A percentile compares a stretch with the other conserved stretches of the same genome.
These are phyloP conservation scores for Brachyopa scutellaris DNA, from an alignment of 2,888 invertebrate species.

Conservation along the genomic window DNA sequence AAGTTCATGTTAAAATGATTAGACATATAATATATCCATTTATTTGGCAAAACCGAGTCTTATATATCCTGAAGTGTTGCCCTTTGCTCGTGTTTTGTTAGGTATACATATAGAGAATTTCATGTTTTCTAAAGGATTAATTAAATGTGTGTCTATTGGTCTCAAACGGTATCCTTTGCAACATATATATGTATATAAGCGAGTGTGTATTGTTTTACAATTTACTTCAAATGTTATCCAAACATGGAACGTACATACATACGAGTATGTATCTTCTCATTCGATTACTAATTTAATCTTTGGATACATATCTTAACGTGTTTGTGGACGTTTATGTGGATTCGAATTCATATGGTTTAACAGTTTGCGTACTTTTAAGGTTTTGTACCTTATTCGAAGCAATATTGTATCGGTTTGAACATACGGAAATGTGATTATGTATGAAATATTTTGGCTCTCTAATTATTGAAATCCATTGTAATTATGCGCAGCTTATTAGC, in stretches of 20 bases:
- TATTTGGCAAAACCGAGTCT: background rate
- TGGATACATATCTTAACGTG: background rate
- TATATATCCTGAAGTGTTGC: background rate
- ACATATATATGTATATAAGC: no score
- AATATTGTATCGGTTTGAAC: no score
- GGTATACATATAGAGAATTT: no score
- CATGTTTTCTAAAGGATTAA: conserved; percentile 14
- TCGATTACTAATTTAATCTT: background rate
- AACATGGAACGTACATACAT: no score
- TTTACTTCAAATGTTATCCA: background rate
- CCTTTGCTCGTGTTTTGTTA: background rate
- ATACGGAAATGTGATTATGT: no score
- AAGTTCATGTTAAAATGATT: conserved; percentile 1
- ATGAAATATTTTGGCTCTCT: no score
- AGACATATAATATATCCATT: no score
- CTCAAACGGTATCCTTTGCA: background rate
- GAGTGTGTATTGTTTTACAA: background rate
- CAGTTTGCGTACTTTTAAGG: background rate
- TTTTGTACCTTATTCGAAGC: background rate
- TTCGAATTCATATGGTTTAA: background rate
- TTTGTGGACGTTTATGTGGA: background rate
- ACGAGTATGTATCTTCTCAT: conserved; percentile 1
- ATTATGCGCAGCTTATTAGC: no score
- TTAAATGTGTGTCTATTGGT: conserved; percentile 1
- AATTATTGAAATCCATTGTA: no score